Evolutionary conservation across 2,113 vertebrate species (phyloP), one percentile per base, ranked within the genome.

Genomic region (Microtus montanus): DNA sequence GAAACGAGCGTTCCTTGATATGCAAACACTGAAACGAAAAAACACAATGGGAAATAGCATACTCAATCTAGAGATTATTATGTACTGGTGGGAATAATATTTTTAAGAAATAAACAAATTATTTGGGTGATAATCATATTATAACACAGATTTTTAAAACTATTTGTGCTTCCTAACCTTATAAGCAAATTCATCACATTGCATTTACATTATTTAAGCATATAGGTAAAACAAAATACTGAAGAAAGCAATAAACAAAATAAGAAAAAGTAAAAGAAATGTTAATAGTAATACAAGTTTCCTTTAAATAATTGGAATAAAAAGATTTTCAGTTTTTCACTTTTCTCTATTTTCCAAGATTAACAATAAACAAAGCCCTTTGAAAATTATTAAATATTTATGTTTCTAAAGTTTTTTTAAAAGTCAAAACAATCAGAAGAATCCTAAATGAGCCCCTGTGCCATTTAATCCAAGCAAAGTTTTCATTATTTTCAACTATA

Each of bases 261-360:
- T 70, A 86, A 35, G 33, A 74, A 70, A 91, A 77, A 73, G 54
- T 63, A 38, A 41, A 90, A 33, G 19, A 90, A 91, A 61, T 44
- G 47, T 87, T 90, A 35, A 85, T 33, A 22, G 63, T 82, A 91
- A 79, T 19, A 58, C 12, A 83, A 6, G 10, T 83, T 77, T 44
- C 11, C 22, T 44, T 82, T 91, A 30, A 13, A 38, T 84, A 70
- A 89, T 2, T 22, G 11, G 58, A 30, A 24, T 64, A 92, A 58
- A 92, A 58, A 78, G 13, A 41, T 35, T 85, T 87, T 63, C 54
- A 38, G n/a, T 85, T 22, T 88, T 90, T 74, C 15, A 78, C 33
- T 90, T 93, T 83, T 84, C 52, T 54, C 0, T 80, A 75, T 87
- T 93, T 92, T 93, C 73, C 33, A 52, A 90, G 85, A 95, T 96